Percentiles rank a stretch among this genome's conserved stretches.
phyloP scores from a whole-genome alignment of 2,888 invertebrate species.

The Diarsia mendica region DNA sequence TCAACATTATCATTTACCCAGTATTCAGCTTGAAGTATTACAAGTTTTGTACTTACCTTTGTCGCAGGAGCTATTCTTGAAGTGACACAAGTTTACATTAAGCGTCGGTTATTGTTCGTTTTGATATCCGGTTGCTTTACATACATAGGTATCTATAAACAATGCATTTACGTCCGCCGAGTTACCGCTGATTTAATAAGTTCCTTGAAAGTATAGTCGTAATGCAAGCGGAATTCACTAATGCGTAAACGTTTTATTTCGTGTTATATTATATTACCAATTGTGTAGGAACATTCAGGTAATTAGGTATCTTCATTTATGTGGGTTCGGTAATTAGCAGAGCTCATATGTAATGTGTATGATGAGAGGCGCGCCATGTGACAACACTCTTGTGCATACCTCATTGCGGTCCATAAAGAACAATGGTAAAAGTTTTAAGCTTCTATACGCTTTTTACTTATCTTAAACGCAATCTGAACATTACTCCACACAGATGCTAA shows the following conservation, averaged over 20 bases:
- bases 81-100: slow-evolving; percentile 27
- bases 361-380: slow-evolving; percentile 76
- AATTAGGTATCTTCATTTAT: slow-evolving; percentile 29
- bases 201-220: slow-evolving; percentile 65
- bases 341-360: slow-evolving; percentile 43
- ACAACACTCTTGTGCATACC: slow-evolving; percentile 60
- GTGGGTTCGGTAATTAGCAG: slow-evolving; percentile 36
- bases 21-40: slow-evolving; percentile 1
- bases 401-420: slow-evolving; percentile 67
- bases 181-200: slow-evolving; percentile 62
- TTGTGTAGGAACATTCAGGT: slow-evolving; percentile 34
- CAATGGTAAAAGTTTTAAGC: slow-evolving; percentile 79
- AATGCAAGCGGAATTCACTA: slow-evolving; percentile 50
- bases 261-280: slow-evolving; percentile 39
- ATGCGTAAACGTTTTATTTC: slow-evolving; percentile 45
- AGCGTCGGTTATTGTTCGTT: slow-evolving; percentile 41
- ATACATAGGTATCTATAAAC: slow-evolving; percentile 47
- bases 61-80: slow-evolving; percentile 25
- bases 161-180: slow-evolving; percentile 54
- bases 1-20: background rate
- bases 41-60: slow-evolving; percentile 44
- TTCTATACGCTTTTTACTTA: slow-evolving; percentile 73
- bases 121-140: slow-evolving; percentile 57
- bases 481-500: slow-evolving; percentile 68
- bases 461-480: slow-evolving; percentile 77